Evolutionary conservation across 1,140 invertebrate genomes (phyloP).

Genomic region (Hycleus cichorii): DNA sequence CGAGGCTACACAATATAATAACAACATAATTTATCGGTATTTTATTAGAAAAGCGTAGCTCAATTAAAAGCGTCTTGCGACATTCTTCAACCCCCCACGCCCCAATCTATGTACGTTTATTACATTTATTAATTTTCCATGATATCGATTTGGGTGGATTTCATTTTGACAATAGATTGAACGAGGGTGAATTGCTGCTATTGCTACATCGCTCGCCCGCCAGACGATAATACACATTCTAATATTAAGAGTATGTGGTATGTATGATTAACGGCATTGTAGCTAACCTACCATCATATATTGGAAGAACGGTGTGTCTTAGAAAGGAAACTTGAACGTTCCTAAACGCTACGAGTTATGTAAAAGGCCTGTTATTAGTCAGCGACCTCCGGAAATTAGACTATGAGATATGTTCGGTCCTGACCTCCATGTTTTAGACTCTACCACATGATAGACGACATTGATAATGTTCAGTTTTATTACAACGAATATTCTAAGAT

Average conservation of each 20-base stretch:
- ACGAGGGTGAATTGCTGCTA: too few relatives aligned
- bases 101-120: too few relatives aligned
- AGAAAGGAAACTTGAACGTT: slow-evolving; percentile 19
- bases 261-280: slow-evolving; percentile 12
- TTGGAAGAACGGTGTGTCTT: slow-evolving; percentile 6
- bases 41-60: too few relatives aligned
- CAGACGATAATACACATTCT: too few relatives aligned
- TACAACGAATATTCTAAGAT: neutral
- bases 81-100: too few relatives aligned
- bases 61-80: too few relatives aligned
- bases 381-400: slow-evolving; percentile 28
- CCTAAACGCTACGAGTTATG: slow-evolving; percentile 20
- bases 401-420: slow-evolving; percentile 27
- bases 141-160: too few relatives aligned
- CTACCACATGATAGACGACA: slow-evolving; percentile 24
- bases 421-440: slow-evolving; percentile 20
- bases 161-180: too few relatives aligned
- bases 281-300: neutral
- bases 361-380: slow-evolving; percentile 29
- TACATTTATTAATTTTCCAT: too few relatives aligned
- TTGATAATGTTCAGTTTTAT: slow-evolving; percentile 20
- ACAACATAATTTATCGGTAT: too few relatives aligned
- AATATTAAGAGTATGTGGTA: neutral
- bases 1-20: too few relatives aligned
- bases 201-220: too few relatives aligned